Base-by-base conservation (phyloP, 92 coral and sea anemone species). In the Parazoanthus darwini region DNA sequence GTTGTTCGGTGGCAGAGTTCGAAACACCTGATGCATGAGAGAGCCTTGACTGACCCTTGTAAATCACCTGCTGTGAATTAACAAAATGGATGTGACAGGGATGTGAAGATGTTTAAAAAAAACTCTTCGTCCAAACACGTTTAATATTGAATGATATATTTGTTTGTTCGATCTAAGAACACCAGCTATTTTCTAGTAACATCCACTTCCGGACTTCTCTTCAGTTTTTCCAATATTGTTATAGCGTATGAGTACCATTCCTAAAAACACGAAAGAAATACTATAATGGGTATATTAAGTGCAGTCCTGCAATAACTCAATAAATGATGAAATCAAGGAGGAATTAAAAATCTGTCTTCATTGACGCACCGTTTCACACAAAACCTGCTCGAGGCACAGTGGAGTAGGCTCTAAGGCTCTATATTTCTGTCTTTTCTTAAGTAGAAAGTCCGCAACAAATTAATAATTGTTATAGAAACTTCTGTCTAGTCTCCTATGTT, bases 41-140 rank as follows among this genome's bases (percentile, higher is more conserved):
- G 14, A 10, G 58, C 81, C 37, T 43, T 77, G 29, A 77, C 9
- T 77, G 29, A 77, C 9, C 81, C 35, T 44, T 39, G 7, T 8
- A 77, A 77, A 48, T 42, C 81, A 77, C 58, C 81, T 77, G 81
- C 35, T 77, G 15, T 7, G 81, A 42, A 63, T 20, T 63, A 11
- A 11, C 5, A 44, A 3, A n/a, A 39, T 9, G n/a, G 46, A 29
- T 29, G 33, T 29, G 33, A 33, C 14, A 38, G 4, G 46, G 20
- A 1, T 37, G 22, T 42, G 6, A 33, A 44, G 11, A 9, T 35
- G 22, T 35, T 48, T 8, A 8, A 76, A 43, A 37, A 76, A 4
- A 22, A 42, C 3, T 4, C 36, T 7, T 37, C 46, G 3, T 1
- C 66, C 9, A 58, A 58, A 58, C 23, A 75, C 26, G 36, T n/a